phyloP scores from a whole-genome alignment of 1,140 invertebrate genomes.

The Tenebrio molitor region DNA sequence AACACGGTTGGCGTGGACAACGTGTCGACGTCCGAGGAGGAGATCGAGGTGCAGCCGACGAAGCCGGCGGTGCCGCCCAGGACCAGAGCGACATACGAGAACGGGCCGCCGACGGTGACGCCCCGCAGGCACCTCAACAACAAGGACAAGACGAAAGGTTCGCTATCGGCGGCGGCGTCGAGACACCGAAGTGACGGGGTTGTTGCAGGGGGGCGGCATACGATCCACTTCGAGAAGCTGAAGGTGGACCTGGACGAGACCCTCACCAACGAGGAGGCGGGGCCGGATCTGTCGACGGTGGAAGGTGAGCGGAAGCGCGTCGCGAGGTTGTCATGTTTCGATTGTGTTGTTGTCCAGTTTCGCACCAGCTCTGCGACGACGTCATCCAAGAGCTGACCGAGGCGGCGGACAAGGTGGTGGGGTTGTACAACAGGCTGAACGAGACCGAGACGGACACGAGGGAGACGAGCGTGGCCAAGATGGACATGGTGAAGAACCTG shows the following conservation, averaged over 20 bases:
- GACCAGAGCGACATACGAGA: conserved; percentile 68
- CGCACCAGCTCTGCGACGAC: conserved; percentile 74
- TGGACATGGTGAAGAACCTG: conserved; percentile 67
- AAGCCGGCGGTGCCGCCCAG: conserved; percentile 75
- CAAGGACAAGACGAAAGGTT: conserved; percentile 60
- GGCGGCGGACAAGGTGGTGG: conserved; percentile 76
- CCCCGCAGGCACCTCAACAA: conserved; percentile 62
- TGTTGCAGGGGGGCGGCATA: too few relatives aligned
- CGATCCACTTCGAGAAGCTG: conserved; percentile 59
- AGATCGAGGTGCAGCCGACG: conserved; percentile 63
- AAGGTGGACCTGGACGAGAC: conserved; percentile 54
- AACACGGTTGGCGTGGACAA: conserved; percentile 80
- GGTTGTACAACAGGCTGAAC: conserved; percentile 74
- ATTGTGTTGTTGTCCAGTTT: conserved; percentile 71
- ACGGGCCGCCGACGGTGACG: conserved; percentile 59
- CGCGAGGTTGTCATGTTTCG: neutral
- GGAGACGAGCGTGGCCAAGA: conserved; percentile 62
- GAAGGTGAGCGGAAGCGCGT: conserved; percentile 55
- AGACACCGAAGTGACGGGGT: too few relatives aligned
- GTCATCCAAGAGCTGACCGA: conserved; percentile 75
- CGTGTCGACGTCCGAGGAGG: conserved; percentile 72
- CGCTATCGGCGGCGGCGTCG: too few relatives aligned
- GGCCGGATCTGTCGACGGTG: conserved; percentile 56
- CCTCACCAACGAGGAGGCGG: conserved; percentile 43
- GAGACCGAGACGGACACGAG: conserved; percentile 59